Evolutionary conservation across 2,113 vertebrate species (phyloP).

Genomic region (Desmodus rotundus): DNA sequence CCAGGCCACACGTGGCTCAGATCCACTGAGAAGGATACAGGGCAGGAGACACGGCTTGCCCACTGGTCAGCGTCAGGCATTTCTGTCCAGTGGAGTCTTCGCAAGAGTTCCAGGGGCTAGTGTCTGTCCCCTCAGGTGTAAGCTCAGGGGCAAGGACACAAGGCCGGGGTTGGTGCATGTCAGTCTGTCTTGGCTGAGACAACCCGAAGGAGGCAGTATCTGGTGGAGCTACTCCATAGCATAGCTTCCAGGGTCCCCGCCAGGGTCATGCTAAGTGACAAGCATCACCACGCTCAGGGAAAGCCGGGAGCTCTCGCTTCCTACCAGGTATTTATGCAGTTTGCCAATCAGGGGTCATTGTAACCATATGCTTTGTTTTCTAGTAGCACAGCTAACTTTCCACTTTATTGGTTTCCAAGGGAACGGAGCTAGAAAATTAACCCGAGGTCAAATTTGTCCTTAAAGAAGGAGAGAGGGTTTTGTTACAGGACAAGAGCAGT

Average conservation of each 20-base stretch:
- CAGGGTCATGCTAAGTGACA: not conserved
- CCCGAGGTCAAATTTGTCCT: not conserved
- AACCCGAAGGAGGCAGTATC: not conserved
- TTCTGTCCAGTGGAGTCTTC: not conserved
- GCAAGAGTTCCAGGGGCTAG: not conserved
- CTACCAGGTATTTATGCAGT: not conserved
- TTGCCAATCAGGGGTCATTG: not conserved
- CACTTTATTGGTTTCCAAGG: slow-evolving; percentile 7
- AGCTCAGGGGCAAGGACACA: not conserved
- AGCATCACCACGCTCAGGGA: not conserved
- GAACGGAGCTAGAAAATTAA: slow-evolving; percentile 26
- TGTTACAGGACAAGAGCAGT: not conserved
- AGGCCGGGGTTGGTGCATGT: not conserved
- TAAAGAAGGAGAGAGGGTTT: not conserved
- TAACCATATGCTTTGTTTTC: not conserved
- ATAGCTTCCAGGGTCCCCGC: not conserved
- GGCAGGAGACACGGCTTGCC: not conserved
- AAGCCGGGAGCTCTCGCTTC: not conserved
- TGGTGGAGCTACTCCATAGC: accelerated
- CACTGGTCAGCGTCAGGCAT: accelerated
- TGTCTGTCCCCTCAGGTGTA: not conserved
- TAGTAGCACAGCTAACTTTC: not conserved
- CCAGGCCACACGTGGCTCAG: not conserved
- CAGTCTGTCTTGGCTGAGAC: not conserved
- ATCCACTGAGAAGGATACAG: not conserved